Percentiles rank a stretch among this genome's conserved stretches.
phyloP scores from a whole-genome alignment of 2,797 vertebrate species.

The Botia almorhae region DNA sequence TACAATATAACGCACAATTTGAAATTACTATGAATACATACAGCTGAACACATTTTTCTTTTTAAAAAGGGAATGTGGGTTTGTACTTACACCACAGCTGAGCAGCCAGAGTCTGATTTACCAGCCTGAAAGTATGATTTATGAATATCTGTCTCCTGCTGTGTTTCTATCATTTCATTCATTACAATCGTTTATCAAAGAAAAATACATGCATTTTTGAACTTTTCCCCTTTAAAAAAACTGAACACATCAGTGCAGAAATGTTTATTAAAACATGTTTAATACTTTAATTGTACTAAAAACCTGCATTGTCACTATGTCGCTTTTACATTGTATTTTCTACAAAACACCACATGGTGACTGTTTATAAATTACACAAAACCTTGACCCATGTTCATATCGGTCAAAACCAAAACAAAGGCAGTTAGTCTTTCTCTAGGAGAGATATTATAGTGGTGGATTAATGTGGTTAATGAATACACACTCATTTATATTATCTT shows the following conservation, averaged over 20 bases:
- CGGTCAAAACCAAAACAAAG: background rate
- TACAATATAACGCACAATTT: background rate
- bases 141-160: background rate
- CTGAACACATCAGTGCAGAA: constrained; percentile 24
- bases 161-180: no score
- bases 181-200: no score
- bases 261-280: constrained; percentile 41
- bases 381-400: background rate
- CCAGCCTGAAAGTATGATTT: background rate
- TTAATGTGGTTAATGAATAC: background rate
- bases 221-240: background rate
- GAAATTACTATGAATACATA: background rate
- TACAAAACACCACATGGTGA: constrained; percentile 10
- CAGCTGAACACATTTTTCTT: background rate
- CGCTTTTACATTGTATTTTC: background rate
- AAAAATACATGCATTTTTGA: no score
- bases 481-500: background rate
- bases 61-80: background rate
- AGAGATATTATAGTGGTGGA: background rate
- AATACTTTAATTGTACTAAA: background rate
- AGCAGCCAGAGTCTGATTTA: background rate
- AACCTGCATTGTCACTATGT: no score
- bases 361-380: background rate
- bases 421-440: background rate
- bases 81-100: background rate